These are phyloP conservation scores for Sminthurinus signatus DNA, from an alignment of 1,140 invertebrate genomes.

Conservation along the genomic window DNA sequence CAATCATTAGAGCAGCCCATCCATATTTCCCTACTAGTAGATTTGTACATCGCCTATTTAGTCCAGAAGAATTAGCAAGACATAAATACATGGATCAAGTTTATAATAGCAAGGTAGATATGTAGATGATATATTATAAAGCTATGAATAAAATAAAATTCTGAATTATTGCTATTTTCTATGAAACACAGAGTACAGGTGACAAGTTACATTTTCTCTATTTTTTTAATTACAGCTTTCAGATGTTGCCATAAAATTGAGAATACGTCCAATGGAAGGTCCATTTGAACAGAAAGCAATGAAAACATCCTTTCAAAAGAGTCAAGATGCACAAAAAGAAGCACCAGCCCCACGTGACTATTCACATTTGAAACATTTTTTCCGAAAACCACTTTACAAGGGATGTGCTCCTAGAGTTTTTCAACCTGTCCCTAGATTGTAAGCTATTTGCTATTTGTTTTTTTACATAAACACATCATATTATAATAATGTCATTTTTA, in stretches of 20 bases:
- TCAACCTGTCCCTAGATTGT: conserved; percentile 9
- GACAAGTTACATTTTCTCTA: not conserved
- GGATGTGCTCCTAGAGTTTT: conserved; percentile 15
- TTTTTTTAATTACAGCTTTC: not conserved
- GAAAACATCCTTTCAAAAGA: not conserved
- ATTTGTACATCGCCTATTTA: conserved; percentile 9
- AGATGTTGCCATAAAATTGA: conserved; percentile 13
- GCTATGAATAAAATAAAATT: too few relatives aligned
- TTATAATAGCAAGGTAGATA: not conserved
- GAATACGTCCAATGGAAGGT: conserved; percentile 13
- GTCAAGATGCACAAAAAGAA: not conserved
- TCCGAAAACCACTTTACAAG: conserved; percentile 12
- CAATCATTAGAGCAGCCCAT: conserved; percentile 11
- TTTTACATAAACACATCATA: not conserved
- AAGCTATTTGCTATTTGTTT: not conserved
- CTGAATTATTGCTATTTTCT: too few relatives aligned
- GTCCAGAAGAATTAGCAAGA: conserved; percentile 5
- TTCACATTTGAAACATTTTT: conserved; percentile 6
- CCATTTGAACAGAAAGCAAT: conserved; percentile 10
- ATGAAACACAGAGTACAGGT: too few relatives aligned
- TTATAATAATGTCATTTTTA: too few relatives aligned
- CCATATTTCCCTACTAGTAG: conserved; percentile 1
- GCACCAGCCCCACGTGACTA: not conserved
- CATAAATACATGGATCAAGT: not conserved
- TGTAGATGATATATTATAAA: too few relatives aligned